Conservation (phyloP, 2,113 vertebrate genomes). For the Chaetura pelagica region DNA sequence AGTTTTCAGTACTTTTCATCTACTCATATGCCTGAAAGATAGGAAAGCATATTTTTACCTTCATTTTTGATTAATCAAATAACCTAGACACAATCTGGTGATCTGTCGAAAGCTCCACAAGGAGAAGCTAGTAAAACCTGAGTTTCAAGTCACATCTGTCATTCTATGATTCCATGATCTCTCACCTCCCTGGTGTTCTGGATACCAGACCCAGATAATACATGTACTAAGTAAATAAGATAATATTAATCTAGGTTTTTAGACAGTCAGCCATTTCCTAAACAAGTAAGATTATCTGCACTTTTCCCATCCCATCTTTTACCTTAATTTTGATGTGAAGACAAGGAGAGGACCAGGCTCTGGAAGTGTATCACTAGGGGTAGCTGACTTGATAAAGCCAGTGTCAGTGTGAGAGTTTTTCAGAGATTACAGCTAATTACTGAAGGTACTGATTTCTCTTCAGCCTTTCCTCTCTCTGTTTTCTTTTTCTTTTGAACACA, state of each 20-base stretch:
- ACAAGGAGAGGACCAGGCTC: neutral
- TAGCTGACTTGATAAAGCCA: neutral
- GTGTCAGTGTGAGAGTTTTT: neutral
- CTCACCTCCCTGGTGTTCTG: neutral
- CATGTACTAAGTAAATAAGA: neutral
- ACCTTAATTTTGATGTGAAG: neutral
- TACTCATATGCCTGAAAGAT: neutral
- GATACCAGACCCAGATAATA: neutral
- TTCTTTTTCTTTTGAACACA: neutral
- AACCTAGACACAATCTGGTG: neutral
- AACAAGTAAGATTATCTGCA: neutral
- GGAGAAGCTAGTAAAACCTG: neutral
- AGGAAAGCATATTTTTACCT: neutral
- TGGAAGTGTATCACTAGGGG: neutral
- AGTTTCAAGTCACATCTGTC: neutral
- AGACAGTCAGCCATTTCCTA: neutral
- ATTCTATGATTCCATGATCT: neutral
- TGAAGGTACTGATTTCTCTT: neutral
- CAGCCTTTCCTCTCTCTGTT: neutral
- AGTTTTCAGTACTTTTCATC: neutral
- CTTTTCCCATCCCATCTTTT: neutral
- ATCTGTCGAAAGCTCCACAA: neutral
- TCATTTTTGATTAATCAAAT: neutral
- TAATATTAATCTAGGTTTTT: neutral
- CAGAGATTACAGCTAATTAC: neutral